Base-by-base conservation (phyloP, 2,888 invertebrate species). In the Athetis lepigone region DNA sequence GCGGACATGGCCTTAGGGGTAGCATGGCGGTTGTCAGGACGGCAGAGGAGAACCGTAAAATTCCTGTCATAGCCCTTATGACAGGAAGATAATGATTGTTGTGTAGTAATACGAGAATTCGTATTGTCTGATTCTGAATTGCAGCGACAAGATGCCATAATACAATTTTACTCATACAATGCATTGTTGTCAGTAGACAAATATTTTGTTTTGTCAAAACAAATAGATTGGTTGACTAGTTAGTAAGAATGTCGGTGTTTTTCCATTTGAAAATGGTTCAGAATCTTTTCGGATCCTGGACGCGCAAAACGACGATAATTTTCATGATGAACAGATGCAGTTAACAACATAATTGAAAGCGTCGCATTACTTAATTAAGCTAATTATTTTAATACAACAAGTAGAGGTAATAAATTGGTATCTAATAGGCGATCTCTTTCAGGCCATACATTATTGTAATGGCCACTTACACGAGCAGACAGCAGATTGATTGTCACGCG, bases 401-500 rank as follows among this genome's bases (percentile, higher is more conserved):
- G 29, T 39, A 25, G 7, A 13, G 42, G 43, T 60, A 59, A 69
- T 49, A 49, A 49, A 60, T 60, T 2, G 16, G n/a, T 39, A 46
- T 66, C 33, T 5, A 19, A 42, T 19, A 37, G 23, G 5, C 46
- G 13, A 62, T 72, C 42, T 52, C 37, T 33, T 49, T 37, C 13
- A 23, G 27, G 11, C 25, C 19, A 37, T 51, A 49, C 57, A 52
- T 40, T 52, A 45, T 23, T 58, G 43, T 73, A 54, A 51, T 57
- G 36, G 27, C 39, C 4, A 66, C 13, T n/a, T 40, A 21, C 29
- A 45, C 54, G 54, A 54, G 75, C n/a, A 4, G 70, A 51, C 63
- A 46, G 13, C 37, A 63, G 71, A 72, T 70, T 39, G 63, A 75
- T 75, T 2, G 64, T 40, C 71, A 70, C 64, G 75, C 46, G 29